Percentiles rank a stretch among this genome's conserved stretches.
These are phyloP conservation scores for Chascanopsetta lugubris DNA, from an alignment of 2,113 vertebrate species.

Conservation along the genomic window DNA sequence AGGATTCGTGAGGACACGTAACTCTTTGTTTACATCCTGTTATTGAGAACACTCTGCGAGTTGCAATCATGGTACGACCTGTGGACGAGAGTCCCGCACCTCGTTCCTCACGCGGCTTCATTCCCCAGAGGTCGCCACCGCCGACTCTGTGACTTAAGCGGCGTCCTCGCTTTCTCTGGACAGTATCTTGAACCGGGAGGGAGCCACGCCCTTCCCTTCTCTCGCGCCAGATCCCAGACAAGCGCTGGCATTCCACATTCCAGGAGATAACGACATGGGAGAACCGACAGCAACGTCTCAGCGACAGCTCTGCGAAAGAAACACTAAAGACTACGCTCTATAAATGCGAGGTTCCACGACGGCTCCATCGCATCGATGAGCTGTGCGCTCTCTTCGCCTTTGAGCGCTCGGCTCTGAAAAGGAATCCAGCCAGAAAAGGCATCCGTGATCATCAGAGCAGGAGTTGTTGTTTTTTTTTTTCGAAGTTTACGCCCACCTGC, in stretches of 20 bases:
- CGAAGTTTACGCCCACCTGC: conserved; percentile 54
- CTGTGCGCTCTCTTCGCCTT: conserved; percentile 24
- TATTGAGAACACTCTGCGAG: too few species aligned
- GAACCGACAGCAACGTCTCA: conserved; percentile 43
- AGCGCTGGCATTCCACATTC: conserved; percentile 61
- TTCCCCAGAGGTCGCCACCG: conserved; percentile 22
- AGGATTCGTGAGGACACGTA: too few species aligned
- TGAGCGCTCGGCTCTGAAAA: conserved; percentile 3
- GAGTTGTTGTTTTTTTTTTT: too few species aligned
- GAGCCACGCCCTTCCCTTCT: conserved; percentile 47
- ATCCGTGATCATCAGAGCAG: conserved; percentile 55
- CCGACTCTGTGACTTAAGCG: conserved; percentile 31
- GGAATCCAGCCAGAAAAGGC: conserved; percentile 39
- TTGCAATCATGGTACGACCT: too few species aligned
- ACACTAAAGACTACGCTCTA: conserved; percentile 41
- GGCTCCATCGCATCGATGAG: conserved; percentile 46
- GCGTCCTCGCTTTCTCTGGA: conserved; percentile 35
- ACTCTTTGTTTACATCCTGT: too few species aligned
- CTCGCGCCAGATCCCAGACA: conserved; percentile 53
- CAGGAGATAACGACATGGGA: conserved; percentile 66
- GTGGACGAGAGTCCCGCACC: too few species aligned
- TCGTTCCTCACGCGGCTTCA: neutral
- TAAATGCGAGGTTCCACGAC: conserved; percentile 37
- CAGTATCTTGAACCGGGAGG: conserved; percentile 54
- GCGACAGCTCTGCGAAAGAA: conserved; percentile 60